Percentiles rank a stretch among this genome's conserved stretches.
Evolutionary conservation across 37 sponge, comb jelly and placozoan genomes (phyloP).

Genomic region (Cladorhizidae sp.): DNA sequence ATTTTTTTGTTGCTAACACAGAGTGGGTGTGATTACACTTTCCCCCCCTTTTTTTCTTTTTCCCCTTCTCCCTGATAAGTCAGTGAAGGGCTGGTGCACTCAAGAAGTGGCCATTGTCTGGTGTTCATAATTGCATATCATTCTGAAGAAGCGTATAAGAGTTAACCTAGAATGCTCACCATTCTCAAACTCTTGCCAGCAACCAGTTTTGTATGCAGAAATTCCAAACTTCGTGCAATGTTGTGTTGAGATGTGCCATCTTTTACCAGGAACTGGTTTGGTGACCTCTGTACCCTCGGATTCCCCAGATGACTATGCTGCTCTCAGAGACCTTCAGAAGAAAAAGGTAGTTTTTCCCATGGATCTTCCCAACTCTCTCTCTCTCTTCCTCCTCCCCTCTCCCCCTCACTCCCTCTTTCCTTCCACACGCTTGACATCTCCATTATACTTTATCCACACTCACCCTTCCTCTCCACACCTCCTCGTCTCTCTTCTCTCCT

Average conservation of each 20-base stretch:
- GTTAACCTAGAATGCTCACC: no score
- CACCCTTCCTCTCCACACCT: not conserved
- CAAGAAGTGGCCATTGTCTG: no score
- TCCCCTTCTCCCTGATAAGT: no score
- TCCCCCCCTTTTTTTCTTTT: no score
- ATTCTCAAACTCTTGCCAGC: no score
- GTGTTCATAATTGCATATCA: no score
- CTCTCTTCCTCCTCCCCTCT: not conserved
- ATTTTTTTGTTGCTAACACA: no score
- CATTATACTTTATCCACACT: not conserved
- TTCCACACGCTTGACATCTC: not conserved
- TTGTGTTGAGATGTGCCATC: not conserved
- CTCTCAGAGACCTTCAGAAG: conserved; percentile 94
- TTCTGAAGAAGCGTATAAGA: no score
- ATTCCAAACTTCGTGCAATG: not conserved
- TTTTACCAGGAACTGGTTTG: conserved; percentile 88
- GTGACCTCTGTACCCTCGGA: conserved; percentile 99
- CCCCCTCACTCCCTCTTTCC: not conserved
- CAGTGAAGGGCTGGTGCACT: no score
- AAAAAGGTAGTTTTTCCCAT: conserved; percentile 60
- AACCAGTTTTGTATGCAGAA: not conserved
- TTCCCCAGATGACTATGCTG: conserved; percentile 97
- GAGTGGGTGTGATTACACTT: no score
- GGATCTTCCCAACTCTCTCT: not conserved
- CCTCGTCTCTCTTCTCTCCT: no score